Evolutionary conservation across 2,797 vertebrate genomes (phyloP), one percentile per base, ranked within the genome.

Genomic region (Lithobates sylvaticus): DNA sequence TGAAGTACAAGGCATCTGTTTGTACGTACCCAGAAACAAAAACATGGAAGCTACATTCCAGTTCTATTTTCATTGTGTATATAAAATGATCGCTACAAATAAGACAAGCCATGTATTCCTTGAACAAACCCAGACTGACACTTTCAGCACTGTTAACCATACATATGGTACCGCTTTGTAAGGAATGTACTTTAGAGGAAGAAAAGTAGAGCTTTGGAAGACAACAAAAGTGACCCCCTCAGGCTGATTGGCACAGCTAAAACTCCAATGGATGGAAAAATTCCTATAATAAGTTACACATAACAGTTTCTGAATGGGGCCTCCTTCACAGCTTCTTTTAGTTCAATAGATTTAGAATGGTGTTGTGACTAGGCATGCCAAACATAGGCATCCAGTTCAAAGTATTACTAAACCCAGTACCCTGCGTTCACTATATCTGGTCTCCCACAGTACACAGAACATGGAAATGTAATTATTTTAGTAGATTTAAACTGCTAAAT

Each of bases 161-260:
- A 78, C 86, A 87, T 83, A 79, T 87, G 86, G 86, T 61, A 79
- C 54, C 21, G 44, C 81, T 87, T 87, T 87, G 69, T 32, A 61
- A 83, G 68, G 86, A 87, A 87, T 87, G 76, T 83, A 78, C 75
- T 86, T 86, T 77, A 67, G 78, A 86, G 78, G 73, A 65, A 80
- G 78, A 82, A 42, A 67, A 78, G 47, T 29, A 42, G 61, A 87
- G 76, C 61, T 26, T 68, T 87, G 86, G 69, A 79, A 83, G 76
- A 78, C 70, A 72, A 75, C 70, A 85, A 69, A 76, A 86, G 76
- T 85, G 50, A 76, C 78, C 86, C 86, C 86, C 86, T 79, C 61
- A 42, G 81, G 86, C 86, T 74, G 86, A 87, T 50, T 87, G 86
- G 86, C 81, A 79, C 39, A 2, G 67, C 85, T 32, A 83, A 54